phyloP scores from a whole-genome alignment of 2,888 invertebrate genomes.

The Stenurella melanura region DNA sequence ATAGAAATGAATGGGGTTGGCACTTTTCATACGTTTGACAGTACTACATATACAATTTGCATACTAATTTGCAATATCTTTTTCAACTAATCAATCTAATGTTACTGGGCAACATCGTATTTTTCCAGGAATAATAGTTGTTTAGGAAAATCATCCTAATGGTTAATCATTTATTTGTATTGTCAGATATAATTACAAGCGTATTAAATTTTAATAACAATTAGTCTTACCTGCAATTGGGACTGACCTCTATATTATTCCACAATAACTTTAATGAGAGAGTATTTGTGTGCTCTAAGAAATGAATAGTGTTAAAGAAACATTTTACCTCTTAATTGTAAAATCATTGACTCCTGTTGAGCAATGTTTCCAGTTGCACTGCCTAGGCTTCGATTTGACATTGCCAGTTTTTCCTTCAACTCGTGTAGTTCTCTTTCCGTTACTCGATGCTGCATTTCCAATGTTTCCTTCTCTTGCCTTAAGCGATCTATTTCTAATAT shows the following conservation, averaged over 20 bases:
- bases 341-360: slow-evolving; percentile 81
- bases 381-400: slow-evolving; percentile 80
- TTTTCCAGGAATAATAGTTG: too few species aligned
- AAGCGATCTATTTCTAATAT: slow-evolving; percentile 83
- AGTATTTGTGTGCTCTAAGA: neutral
- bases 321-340: slow-evolving; percentile 80
- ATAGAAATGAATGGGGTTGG: too few species aligned
- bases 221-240: neutral
- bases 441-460: slow-evolving; percentile 82
- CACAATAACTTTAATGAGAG: neutral
- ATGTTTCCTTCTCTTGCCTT: slow-evolving; percentile 85
- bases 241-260: neutral
- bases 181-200: too few species aligned
- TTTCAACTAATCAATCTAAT: too few species aligned
- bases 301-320: neutral
- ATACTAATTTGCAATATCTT: too few species aligned
- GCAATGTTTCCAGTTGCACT: slow-evolving; percentile 82
- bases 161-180: too few species aligned
- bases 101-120: too few species aligned
- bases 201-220: too few species aligned
- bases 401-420: slow-evolving; percentile 79
- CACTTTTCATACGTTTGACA: too few species aligned
- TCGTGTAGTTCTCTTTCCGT: slow-evolving; percentile 84
- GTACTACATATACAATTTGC: too few species aligned
- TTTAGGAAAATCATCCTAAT: too few species aligned